These are phyloP conservation scores for Phengaris alcon DNA, from an alignment of 2,888 invertebrate genomes.

Conservation along the genomic window DNA sequence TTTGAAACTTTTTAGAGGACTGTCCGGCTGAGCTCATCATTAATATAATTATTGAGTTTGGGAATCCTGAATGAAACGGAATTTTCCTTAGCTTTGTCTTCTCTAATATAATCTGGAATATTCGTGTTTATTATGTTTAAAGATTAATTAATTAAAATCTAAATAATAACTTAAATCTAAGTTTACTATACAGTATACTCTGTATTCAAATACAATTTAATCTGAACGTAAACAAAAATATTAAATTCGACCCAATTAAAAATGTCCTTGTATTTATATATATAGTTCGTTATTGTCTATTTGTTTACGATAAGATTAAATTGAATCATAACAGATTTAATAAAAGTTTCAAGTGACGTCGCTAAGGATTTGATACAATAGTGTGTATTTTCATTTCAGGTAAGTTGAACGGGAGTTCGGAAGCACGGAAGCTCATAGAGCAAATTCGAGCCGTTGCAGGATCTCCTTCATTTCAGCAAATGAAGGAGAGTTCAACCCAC, in stretches of 20 bases:
- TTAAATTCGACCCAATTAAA: no score
- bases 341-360: neutral
- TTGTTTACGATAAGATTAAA: no score
- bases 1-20: constrained; percentile 52
- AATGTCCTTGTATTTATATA: no score
- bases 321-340: no score
- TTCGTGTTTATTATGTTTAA: constrained; percentile 9
- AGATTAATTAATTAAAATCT: constrained; percentile 5
- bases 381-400: constrained; percentile 31
- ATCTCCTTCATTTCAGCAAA: neutral
- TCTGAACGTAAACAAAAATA: no score
- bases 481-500: neutral
- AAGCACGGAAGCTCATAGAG: neutral
- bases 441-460: neutral
- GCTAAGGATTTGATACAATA: constrained; percentile 4
- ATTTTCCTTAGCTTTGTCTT: neutral
- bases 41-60: constrained; percentile 38
- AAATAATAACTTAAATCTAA: neutral
- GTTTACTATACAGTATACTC: neutral
- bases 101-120: constrained; percentile 5
- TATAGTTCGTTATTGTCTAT: no score
- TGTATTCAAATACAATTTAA: neutral
- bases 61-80: constrained; percentile 26
- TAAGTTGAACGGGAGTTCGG: constrained; percentile 5
- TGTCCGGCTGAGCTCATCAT: constrained; percentile 36